These are phyloP conservation scores for Hylyphantes graminicola DNA, from an alignment of 1,140 invertebrate species.

Conservation along the genomic window DNA sequence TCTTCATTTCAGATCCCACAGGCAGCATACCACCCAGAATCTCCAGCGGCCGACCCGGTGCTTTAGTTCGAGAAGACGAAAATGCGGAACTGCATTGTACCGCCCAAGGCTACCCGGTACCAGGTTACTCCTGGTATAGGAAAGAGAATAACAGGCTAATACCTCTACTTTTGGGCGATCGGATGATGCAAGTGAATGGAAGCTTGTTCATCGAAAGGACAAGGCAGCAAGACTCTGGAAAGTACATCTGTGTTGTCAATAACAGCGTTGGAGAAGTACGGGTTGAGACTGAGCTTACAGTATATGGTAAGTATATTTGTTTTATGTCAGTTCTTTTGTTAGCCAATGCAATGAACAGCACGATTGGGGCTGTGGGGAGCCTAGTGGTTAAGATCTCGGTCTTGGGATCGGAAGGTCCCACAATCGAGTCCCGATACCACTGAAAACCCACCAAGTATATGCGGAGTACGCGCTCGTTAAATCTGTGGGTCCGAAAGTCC, in stretches of 20 bases:
- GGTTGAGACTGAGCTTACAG: conserved; percentile 63
- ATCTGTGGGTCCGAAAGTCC: too few species aligned
- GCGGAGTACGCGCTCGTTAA: too few species aligned
- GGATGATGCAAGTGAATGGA: conserved; percentile 59
- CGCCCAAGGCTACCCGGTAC: conserved; percentile 65
- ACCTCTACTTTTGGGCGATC: conserved; percentile 33
- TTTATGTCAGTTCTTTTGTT: not conserved
- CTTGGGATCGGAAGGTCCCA: too few species aligned
- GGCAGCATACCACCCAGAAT: conserved; percentile 64
- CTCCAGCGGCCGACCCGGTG: conserved; percentile 47
- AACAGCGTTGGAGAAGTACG: conserved; percentile 64
- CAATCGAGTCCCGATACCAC: too few species aligned
- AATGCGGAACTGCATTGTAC: conserved; percentile 68
- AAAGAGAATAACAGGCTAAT: conserved; percentile 46
- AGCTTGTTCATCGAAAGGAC: conserved; percentile 61
- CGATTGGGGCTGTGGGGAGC: too few species aligned
- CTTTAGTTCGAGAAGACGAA: conserved; percentile 64
- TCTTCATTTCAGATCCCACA: conserved; percentile 71
- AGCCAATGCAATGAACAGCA: too few species aligned
- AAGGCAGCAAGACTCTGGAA: conserved; percentile 61
- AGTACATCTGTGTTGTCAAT: conserved; percentile 64
- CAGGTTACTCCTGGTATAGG: conserved; percentile 61
- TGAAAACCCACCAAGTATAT: too few species aligned
- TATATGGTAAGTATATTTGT: conserved; percentile 63
- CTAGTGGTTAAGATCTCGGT: too few species aligned